These are phyloP conservation scores for Hypotaenidia okinawae DNA, from an alignment of 2,797 vertebrate genomes.

Conservation along the genomic window DNA sequence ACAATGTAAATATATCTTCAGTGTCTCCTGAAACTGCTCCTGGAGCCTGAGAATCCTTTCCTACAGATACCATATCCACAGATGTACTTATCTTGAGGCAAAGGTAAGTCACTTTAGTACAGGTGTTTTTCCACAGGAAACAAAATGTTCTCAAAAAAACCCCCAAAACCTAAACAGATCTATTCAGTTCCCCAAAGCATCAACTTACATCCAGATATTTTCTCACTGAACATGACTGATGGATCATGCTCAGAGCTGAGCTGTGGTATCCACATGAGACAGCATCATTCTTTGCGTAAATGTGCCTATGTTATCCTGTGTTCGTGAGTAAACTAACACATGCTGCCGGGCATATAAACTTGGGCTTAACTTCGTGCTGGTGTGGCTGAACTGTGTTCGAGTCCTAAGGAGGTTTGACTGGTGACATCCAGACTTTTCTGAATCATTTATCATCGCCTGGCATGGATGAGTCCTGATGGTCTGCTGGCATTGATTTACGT, in stretches of 20 bases:
- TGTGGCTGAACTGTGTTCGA: neutral
- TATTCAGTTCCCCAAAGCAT: neutral
- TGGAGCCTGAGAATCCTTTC: neutral
- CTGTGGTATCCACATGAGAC: neutral
- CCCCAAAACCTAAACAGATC: too few species aligned
- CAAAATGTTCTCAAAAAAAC: neutral
- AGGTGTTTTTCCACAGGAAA: neutral
- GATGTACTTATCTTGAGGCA: neutral
- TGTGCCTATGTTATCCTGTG: neutral
- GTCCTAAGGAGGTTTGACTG: neutral
- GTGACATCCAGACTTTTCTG: neutral
- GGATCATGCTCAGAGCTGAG: neutral
- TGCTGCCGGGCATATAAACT: neutral
- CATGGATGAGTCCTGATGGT: neutral
- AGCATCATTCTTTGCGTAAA: neutral
- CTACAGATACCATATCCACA: neutral
- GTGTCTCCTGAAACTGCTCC: neutral
- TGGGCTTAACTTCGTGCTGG: neutral
- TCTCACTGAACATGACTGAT: neutral
- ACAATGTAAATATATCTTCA: neutral
- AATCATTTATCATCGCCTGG: neutral
- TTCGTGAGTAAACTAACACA: neutral
- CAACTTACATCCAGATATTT: neutral
- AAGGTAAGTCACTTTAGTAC: neutral
- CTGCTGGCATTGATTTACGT: neutral